Conservation (phyloP, 2,113 vertebrate genomes). For the Stigmatopora argus region DNA sequence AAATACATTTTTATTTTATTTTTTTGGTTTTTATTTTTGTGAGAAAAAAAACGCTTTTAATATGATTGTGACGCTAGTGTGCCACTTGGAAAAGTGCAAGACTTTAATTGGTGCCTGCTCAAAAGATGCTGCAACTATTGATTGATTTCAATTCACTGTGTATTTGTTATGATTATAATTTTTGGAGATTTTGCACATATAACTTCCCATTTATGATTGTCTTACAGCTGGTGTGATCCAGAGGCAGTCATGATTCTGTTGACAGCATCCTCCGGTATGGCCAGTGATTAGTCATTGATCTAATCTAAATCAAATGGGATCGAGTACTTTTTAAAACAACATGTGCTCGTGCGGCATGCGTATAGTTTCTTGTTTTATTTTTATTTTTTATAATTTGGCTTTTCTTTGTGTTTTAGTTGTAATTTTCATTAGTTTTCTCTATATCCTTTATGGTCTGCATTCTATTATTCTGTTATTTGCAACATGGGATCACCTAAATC, state of each 20-base stretch:
- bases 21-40: no score
- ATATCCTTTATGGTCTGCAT: no score
- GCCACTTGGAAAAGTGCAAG: not conserved
- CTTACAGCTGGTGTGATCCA: slow-evolving; percentile 47
- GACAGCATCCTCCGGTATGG: slow-evolving; percentile 67
- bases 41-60: fast-evolving
- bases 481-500: slow-evolving; percentile 34
- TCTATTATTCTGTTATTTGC: slow-evolving; percentile 23
- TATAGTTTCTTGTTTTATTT: no score
- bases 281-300: slow-evolving; percentile 5
- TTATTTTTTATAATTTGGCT: no score
- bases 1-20: not conserved
- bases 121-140: not conserved
- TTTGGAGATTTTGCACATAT: not conserved
- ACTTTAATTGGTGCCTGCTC: not conserved
- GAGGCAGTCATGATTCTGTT: slow-evolving; percentile 68
- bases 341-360: no score
- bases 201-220: not conserved
- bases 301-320: slow-evolving; percentile 18
- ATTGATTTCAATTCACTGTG: not conserved
- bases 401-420: not conserved
- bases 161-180: not conserved
- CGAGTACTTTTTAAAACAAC: no score
- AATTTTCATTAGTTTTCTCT: slow-evolving; percentile 4
- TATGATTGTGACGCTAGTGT: slow-evolving; percentile 37